phyloP scores from a whole-genome alignment of 2,888 invertebrate species.

The Pachydiplax longipennis region DNA sequence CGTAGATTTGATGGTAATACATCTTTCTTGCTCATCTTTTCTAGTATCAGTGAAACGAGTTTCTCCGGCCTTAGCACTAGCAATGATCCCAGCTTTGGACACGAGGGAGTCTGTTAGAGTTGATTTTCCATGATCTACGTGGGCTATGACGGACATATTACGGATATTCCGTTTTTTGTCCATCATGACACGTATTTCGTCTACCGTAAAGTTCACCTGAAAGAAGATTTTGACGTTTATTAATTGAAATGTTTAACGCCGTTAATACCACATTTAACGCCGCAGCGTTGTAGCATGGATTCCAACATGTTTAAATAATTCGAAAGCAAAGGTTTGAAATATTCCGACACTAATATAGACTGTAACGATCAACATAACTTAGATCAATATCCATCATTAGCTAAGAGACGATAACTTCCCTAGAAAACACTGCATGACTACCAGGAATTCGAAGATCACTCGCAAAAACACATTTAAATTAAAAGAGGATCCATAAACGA shows the following conservation, averaged over 20 bases:
- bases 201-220: constrained; percentile 99
- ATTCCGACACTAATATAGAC: not conserved
- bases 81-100: constrained; percentile 99
- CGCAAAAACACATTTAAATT: not conserved
- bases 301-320: not conserved
- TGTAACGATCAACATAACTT: not conserved
- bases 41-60: constrained; percentile 99
- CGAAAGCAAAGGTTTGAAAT: not conserved
- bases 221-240: constrained; percentile 50
- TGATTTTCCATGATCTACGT: constrained; percentile 99
- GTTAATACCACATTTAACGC: no score
- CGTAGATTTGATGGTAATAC: constrained; percentile 99
- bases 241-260: not conserved
- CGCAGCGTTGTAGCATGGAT: not conserved
- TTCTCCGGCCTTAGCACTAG: constrained; percentile 97
- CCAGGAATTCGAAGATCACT: not conserved
- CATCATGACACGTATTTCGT: constrained; percentile 99
- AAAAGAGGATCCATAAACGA: not conserved
- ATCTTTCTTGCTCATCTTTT: constrained; percentile 99
- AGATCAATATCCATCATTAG: not conserved
- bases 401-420: not conserved
- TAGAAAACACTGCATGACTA: not conserved
- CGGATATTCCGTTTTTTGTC: constrained; percentile 99
- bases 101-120: constrained; percentile 99
- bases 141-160: constrained; percentile 99